These are phyloP conservation scores for Drosophila yakuba DNA, from an alignment of 1,140 invertebrate species.

Conservation along the genomic window DNA sequence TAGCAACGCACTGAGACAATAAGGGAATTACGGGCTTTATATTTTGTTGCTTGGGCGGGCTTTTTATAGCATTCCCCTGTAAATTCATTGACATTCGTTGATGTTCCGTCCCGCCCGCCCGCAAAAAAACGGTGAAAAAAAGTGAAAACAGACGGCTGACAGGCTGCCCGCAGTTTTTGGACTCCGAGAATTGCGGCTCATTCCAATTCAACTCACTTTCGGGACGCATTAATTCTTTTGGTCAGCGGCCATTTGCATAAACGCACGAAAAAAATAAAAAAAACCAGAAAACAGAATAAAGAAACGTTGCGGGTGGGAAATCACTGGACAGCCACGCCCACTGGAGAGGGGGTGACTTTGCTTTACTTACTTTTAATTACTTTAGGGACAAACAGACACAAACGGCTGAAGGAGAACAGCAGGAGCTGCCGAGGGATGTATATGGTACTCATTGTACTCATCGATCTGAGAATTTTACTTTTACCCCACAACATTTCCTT, in stretches of 20 bases:
- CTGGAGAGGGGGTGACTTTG: constrained; percentile 41
- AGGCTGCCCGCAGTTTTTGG: constrained; percentile 19
- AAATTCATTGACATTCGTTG: constrained; percentile 50
- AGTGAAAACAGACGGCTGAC: constrained; percentile 16
- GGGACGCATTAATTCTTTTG: constrained; percentile 73
- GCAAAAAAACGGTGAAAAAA: background rate
- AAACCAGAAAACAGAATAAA: too few species aligned
- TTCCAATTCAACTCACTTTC: constrained; percentile 76
- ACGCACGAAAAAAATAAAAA: constrained; percentile 40
- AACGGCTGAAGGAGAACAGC: constrained; percentile 32
- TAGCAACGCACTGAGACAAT: constrained; percentile 40
- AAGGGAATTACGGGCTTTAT: constrained; percentile 41
- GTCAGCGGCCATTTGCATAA: constrained; percentile 73
- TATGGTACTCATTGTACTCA: constrained; percentile 3
- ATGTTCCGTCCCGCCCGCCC: constrained; percentile 13
- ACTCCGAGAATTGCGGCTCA: constrained; percentile 33
- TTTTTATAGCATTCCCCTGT: constrained; percentile 52
- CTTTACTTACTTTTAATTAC: constrained; percentile 82
- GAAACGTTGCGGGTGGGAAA: constrained; percentile 51
- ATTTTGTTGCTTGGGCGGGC: background rate
- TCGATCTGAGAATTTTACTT: constrained; percentile 34
- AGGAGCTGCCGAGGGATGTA: background rate
- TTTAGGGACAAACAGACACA: constrained; percentile 72
- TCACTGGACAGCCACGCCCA: constrained; percentile 35
- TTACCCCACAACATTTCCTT: constrained; percentile 65